Evolutionary conservation across 1,140 invertebrate species (phyloP).

Genomic region (Triops longicaudatus): DNA sequence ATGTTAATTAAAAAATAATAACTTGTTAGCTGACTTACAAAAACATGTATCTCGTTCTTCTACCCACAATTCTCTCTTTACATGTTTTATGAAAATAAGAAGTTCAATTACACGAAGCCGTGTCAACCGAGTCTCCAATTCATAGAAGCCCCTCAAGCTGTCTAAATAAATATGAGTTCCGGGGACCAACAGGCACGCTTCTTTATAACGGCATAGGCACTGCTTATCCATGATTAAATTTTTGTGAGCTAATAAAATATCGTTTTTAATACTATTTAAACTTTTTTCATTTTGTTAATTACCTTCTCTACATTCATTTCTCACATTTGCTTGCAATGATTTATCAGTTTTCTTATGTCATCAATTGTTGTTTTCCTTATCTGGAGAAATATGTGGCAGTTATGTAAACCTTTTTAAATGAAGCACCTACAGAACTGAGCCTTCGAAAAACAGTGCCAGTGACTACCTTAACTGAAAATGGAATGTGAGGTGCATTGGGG

Average conservation of each 20-base stretch:
- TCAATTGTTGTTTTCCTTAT: not conserved
- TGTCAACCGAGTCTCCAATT: too few relatives aligned
- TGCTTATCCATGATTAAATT: not conserved
- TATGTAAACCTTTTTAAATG: too few relatives aligned
- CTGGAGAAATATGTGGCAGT: not conserved
- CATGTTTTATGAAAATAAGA: too few relatives aligned
- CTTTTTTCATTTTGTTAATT: too few relatives aligned
- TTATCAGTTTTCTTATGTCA: not conserved
- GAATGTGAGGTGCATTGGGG: not conserved
- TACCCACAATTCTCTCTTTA: not conserved
- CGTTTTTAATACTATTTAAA: not conserved
- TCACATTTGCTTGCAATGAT: not conserved
- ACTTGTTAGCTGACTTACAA: too few relatives aligned
- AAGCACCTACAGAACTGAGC: too few relatives aligned
- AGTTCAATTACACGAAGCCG: too few relatives aligned
- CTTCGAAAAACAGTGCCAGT: not conserved
- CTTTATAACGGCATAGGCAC: not conserved
- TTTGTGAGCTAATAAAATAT: not conserved
- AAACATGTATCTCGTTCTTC: not conserved
- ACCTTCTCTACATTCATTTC: constrained; percentile 19
- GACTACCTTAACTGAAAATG: not conserved
- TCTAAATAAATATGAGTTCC: constrained; percentile 13
- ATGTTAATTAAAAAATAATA: too few relatives aligned
- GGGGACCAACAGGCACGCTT: not conserved
- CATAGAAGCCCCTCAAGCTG: not conserved